phyloP scores from a whole-genome alignment of 2,113 vertebrate species.

The Stegastes partitus region DNA sequence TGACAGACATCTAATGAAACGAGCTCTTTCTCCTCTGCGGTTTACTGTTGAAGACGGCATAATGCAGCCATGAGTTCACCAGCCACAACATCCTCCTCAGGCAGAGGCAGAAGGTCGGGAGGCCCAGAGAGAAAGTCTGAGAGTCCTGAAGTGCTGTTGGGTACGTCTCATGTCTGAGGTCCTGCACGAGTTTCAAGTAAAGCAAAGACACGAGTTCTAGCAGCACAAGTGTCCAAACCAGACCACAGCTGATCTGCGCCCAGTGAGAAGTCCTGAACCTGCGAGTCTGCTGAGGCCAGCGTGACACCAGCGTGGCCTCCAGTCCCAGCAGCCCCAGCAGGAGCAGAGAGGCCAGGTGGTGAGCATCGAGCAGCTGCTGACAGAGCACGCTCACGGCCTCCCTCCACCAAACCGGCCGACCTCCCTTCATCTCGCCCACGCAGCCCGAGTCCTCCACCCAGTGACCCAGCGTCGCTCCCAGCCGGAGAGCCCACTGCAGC shows the following conservation, averaged over 20 bases:
- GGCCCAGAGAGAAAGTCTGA: constrained; percentile 4
- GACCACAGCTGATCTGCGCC: constrained; percentile 57
- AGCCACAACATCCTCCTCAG: constrained; percentile 81
- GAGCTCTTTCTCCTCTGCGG: constrained; percentile 58
- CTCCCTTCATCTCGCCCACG: not conserved
- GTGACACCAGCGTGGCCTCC: constrained; percentile 85
- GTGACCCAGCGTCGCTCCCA: not conserved
- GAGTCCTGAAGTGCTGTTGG: not conserved
- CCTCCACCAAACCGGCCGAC: not conserved
- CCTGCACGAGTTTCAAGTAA: constrained; percentile 1
- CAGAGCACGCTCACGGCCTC: constrained; percentile 38
- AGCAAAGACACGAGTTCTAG: constrained; percentile 72
- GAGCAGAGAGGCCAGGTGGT: constrained; percentile 80
- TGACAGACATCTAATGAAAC: constrained; percentile 58
- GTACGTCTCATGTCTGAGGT: not conserved
- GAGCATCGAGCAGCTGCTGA: constrained; percentile 79
- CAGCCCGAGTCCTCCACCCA: constrained; percentile 4
- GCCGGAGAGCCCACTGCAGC: constrained; percentile 54
- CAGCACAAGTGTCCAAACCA: constrained; percentile 77
- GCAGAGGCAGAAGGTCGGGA: constrained; percentile 67
- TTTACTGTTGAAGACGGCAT: constrained; percentile 77
- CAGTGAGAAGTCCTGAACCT: constrained; percentile 79
- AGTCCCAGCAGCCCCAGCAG: constrained; percentile 85
- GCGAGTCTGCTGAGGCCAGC: constrained; percentile 78
- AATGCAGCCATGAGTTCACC: constrained; percentile 83